Evolutionary conservation across 2,113 vertebrate genomes (phyloP), one percentile per base, ranked within the genome.

Genomic region (Heterochromis multidens): DNA sequence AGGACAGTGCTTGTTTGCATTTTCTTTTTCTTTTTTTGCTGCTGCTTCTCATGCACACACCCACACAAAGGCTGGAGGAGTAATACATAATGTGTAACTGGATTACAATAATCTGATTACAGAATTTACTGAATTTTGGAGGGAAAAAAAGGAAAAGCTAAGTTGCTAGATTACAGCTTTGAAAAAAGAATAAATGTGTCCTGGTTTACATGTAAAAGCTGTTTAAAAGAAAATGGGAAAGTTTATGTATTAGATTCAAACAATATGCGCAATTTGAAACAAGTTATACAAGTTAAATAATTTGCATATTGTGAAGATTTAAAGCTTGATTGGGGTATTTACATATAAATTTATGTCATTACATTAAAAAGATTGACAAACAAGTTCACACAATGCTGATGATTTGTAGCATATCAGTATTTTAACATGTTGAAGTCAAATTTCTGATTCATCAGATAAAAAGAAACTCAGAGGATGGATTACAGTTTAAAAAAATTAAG

Each of bases 101-200:
- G 92, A 94, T 94, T 94, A 94, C 82, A 90, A 89, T 93, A 93
- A 94, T 94, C 94, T 90, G 92, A 93, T 95, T 93, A 92, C 86
- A 77, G 87, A 92, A 87, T 92, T 88, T 88, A 78, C 70, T 7
- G 86, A 86, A 70, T 86, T 87, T 90, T 88, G 27, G 12, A 57
- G 4, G 16, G 33, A 14, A 63, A 82, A 79, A 2, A 65, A 74
- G 58, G 37, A 67, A 84, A 70, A 79, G 65, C 81, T 58, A 89
- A 89, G 33, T 87, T 89, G 87, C 74, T 81, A 86, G 84, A 90
- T 88, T 88, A 90, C 81, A 80, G 84, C 52, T 91, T 86, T 86
- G 17, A 27, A 35, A 63, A 31, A 74, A 52, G 10, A 80, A 85
- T 58, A 79, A 77, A 90, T 16, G 49, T n/a, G 23, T 82, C 25